Evolutionary conservation across 2,888 invertebrate genomes (phyloP), one percentile per base, ranked within the genome.

Genomic region (Drosophila prostipennis): DNA sequence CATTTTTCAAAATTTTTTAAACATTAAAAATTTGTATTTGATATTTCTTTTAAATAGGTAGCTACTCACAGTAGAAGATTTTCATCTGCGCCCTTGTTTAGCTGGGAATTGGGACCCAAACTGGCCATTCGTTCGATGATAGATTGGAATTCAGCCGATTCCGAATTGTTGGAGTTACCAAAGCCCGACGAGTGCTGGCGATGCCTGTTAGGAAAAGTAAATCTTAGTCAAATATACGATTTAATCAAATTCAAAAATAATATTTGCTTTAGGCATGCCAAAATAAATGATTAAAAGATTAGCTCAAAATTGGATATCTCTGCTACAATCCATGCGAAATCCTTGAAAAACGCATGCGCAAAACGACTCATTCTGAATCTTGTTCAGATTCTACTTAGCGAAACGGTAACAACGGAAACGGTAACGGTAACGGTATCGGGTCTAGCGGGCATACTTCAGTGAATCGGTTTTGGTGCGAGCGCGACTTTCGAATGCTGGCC

Each of bases 61-160:
- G 0, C 0, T 11, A 94, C 95, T 93, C 93, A 97, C 97, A 97
- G 91, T 34, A 97, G 92, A 29, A 96, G 91, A 80, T 94, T 94
- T 85, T 96, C 96, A 89, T 96, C 95, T 0, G 97, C 95, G 56
- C 98, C 98, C 88, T 95, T 95, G n/a, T 94, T 93, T n/a, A 96
- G 92, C 45, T 93, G 92, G 2, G 94, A 91, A 92, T 97, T 95
- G 29, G 96, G 95, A 23, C 98, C 98, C 55, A 91, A 90, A 6
- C 95, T 93, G 71, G 83, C 75, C 70, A 90, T 90, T 36, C 90
- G 88, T 46, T 89, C 87, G 39, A 91, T 77, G 13, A 92, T 80
- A 0, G 92, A 91, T 65, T 91, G 85, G 63, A 91, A 92, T 45
- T 92, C 91, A 6, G 84, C 74, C 26, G 89, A 89, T 23, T 92